Percentiles rank a stretch among this genome's conserved stretches.
Evolutionary conservation across 1,140 invertebrate genomes (phyloP).

Genomic region (Hylaeus volcanicus): DNA sequence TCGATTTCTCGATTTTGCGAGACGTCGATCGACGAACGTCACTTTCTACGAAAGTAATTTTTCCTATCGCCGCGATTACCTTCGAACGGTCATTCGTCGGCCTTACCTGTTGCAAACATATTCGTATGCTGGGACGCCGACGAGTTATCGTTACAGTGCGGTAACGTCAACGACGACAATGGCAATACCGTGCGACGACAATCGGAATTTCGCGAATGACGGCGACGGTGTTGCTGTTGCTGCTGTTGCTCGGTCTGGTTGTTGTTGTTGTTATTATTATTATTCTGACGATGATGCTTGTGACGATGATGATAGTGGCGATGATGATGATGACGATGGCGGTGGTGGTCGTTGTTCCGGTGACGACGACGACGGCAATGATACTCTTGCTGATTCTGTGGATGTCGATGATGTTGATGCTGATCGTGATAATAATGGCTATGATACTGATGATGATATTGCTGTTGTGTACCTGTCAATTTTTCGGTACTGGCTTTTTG

Average conservation of each 20-base stretch:
- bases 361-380: conserved; percentile 52
- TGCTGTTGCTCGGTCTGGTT: not conserved
- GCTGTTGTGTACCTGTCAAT: conserved; percentile 58
- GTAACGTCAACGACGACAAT: not conserved
- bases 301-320: conserved; percentile 5
- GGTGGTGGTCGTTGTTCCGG: conserved; percentile 20
- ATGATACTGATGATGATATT: conserved; percentile 13
- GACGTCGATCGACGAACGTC: not conserved
- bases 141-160: not conserved
- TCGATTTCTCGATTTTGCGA: not conserved
- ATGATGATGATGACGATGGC: conserved; percentile 22
- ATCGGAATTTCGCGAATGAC: conserved; percentile 6
- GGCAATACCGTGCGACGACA: not conserved
- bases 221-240: not conserved
- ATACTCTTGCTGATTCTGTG: conserved; percentile 45
- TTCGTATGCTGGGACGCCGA: conserved; percentile 9
- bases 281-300: not conserved
- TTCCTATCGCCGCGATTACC: not conserved
- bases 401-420: conserved; percentile 21
- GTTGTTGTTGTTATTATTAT: not conserved
- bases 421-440: conserved; percentile 27
- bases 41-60: not conserved
- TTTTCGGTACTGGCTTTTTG: conserved; percentile 64
- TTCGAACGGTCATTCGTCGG: no score
- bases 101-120: conserved; percentile 64